phyloP scores from a whole-genome alignment of 2,888 invertebrate genomes.

The Caenorhabditis sulstoni region DNA sequence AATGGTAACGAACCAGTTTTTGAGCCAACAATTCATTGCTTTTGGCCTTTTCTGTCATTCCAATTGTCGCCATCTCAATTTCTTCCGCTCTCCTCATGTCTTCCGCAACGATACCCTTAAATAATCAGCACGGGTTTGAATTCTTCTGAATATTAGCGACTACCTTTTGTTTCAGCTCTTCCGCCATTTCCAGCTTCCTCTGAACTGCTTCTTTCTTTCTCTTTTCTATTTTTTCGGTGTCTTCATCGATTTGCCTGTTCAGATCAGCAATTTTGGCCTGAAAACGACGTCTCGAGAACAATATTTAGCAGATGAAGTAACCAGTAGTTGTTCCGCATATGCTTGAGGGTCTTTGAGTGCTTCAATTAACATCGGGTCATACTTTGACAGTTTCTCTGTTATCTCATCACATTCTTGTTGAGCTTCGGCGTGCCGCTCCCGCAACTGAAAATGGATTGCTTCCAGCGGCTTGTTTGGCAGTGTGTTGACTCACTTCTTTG shows the following conservation, averaged over 20 bases:
- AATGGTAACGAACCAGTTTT: conserved; percentile 22
- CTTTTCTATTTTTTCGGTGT: conserved; percentile 23
- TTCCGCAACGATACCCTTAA: conserved; percentile 14
- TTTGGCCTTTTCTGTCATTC: conserved; percentile 19
- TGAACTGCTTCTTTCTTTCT: conserved; percentile 5
- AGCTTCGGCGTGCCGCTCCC: not conserved
- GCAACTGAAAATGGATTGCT: conserved; percentile 25
- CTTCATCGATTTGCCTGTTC: conserved; percentile 40
- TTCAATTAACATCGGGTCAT: conserved; percentile 33
- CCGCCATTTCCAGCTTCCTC: not conserved
- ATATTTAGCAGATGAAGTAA: not conserved
- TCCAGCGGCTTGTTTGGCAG: not conserved
- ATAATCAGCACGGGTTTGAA: too few relatives aligned
- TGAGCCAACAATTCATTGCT: not conserved
- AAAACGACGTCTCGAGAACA: conserved; percentile 1
- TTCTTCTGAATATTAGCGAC: too few relatives aligned
- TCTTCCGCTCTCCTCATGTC: conserved; percentile 11
- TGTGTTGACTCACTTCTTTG: conserved; percentile 5
- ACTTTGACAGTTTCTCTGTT: conserved; percentile 18
- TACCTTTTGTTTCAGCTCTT: conserved; percentile 24
- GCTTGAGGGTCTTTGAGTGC: conserved; percentile 21
- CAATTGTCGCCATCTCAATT: conserved; percentile 13
- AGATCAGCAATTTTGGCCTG: conserved; percentile 29
- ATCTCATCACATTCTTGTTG: conserved; percentile 3
- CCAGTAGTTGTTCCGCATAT: conserved; percentile 22